Base-by-base conservation (phyloP, 2,888 invertebrate genomes). In the Lymantria monacha region DNA sequence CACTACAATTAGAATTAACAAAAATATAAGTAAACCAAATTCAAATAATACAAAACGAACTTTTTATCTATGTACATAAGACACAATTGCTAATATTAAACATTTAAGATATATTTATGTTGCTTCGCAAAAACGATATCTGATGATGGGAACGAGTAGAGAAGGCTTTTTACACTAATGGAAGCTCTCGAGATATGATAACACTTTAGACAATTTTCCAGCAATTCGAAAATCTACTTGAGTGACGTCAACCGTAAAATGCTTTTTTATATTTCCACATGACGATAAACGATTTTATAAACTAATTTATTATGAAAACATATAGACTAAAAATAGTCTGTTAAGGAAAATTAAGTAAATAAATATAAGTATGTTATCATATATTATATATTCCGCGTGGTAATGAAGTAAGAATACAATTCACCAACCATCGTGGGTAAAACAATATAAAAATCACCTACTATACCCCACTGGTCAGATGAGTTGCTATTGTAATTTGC, bases 101-200 rank as follows among this genome's bases (percentile, higher is more conserved):
- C 3, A 48, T 58, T 65, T 61, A 53, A 61, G 53, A 63, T 41
- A 53, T 57, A 66, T 48, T 57, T 55, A 63, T 47, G 47, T 59
- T 46, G 50, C 60, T 48, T 42, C 46, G 40, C 46, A 9, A 66
- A 69, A 70, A 62, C 63, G 63, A 63, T 66, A 72, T 72, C 71
- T 67, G 73, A 74, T 74, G 73, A 74, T 62, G 67, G 62, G 63
- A 49, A 61, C 56, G 72, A 70, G 61, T 49, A 46, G 46, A 63
- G 62, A 66, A 66, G 66, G 66, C 67, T 61, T 64, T 74, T 67
- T 59, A 60, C 49, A 48, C 63, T 76, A 76, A 74, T 74, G 75
- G 75, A 72, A 63, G 55, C 51, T 59, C 43, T 38, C 50, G 30
- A 58, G 71, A 72, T 70, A 74, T 66, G 68, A 75, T 70, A 72